Percentiles rank a stretch among this genome's conserved stretches.
These are phyloP conservation scores for Albula glossodonta DNA, from an alignment of 2,113 vertebrate genomes.

Conservation along the genomic window DNA sequence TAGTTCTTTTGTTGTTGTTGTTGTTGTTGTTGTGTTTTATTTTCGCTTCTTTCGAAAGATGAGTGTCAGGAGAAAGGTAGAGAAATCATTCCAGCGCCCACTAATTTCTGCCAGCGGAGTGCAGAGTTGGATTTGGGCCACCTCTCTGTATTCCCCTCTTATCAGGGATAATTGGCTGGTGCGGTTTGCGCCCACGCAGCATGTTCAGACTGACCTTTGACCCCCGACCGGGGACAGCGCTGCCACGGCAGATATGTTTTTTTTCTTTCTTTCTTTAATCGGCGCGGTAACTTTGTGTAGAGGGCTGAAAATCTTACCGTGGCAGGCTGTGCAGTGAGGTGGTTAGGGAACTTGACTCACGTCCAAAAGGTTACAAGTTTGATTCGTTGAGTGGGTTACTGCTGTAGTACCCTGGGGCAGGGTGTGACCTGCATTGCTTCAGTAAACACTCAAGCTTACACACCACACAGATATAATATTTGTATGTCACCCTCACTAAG, in stretches of 20 bases:
- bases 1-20: neutral
- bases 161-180: neutral
- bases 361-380: neutral
- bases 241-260: neutral
- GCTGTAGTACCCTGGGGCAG: neutral
- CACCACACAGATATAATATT: no score
- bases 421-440: neutral
- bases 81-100: constrained; percentile 37
- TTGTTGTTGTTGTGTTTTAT: constrained; percentile 39
- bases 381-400: neutral
- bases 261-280: no score
- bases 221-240: neutral
- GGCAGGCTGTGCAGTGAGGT: neutral
- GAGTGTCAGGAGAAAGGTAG: constrained; percentile 38
- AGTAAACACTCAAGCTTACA: neutral
- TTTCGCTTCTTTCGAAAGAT: neutral
- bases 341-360: neutral
- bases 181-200: neutral
- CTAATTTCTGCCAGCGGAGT: neutral
- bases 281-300: neutral
- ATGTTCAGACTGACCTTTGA: neutral
- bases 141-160: neutral
- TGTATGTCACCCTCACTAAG: neutral
- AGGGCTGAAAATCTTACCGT: neutral
- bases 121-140: neutral